phyloP scores from a whole-genome alignment of 2,113 vertebrate genomes.

The Tringa solitaria region DNA sequence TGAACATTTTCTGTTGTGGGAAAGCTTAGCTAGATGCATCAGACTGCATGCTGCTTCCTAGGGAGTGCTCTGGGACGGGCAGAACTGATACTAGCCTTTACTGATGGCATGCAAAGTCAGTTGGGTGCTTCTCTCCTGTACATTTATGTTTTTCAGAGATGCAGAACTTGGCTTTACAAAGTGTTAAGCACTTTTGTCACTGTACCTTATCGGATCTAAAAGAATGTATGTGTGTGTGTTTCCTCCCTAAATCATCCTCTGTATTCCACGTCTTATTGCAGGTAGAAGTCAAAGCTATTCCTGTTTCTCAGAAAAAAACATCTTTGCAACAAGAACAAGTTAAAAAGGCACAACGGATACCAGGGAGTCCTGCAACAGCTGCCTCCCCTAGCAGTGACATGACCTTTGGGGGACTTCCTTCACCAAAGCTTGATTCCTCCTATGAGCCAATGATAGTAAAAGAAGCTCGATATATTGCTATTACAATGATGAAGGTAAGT shows the following conservation, averaged over 20 bases:
- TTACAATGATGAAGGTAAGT: slow-evolving; percentile 99
- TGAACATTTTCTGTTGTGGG: accelerated
- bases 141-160: neutral
- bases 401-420: slow-evolving; percentile 93
- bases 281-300: slow-evolving; percentile 99
- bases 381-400: slow-evolving; percentile 80
- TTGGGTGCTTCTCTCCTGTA: neutral
- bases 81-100: neutral
- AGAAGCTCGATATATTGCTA: slow-evolving; percentile 96
- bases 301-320: slow-evolving; percentile 95
- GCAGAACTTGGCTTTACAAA: neutral
- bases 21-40: neutral
- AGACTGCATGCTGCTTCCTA: neutral
- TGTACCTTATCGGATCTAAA: neutral
- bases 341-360: slow-evolving; percentile 88
- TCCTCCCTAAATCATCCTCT: neutral
- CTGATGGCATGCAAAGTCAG: neutral
- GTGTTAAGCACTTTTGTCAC: neutral
- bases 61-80: neutral
- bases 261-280: slow-evolving; percentile 38
- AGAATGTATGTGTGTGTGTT: neutral
- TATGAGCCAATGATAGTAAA: slow-evolving; percentile 99
- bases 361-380: slow-evolving; percentile 81
- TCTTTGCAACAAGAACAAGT: slow-evolving; percentile 89
- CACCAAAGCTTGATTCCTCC: slow-evolving; percentile 94